Evolutionary conservation across 2,888 invertebrate genomes (phyloP).

Genomic region (Pseudolycoriella hygida): DNA sequence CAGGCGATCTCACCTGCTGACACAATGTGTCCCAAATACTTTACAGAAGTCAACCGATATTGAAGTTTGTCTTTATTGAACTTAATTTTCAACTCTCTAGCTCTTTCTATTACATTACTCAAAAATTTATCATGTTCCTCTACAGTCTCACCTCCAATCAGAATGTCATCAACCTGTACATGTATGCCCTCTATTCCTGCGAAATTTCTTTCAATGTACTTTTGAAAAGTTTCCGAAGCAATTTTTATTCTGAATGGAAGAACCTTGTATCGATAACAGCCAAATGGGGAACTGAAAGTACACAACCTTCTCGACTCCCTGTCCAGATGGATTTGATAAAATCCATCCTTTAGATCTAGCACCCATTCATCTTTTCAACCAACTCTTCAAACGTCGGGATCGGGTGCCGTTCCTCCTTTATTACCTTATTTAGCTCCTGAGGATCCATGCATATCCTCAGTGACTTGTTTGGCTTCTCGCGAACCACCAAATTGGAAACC

Average conservation of each 20-base stretch:
- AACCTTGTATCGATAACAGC: constrained; percentile 16
- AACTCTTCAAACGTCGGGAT: constrained; percentile 13
- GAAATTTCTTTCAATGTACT: too few species aligned
- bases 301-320: constrained; percentile 18
- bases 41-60: not conserved
- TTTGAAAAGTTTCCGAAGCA: constrained; percentile 20
- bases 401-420: constrained; percentile 12
- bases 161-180: constrained; percentile 7
- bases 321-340: too few species aligned
- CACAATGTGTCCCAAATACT: not conserved
- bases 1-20: not conserved
- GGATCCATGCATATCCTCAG: constrained; percentile 17
- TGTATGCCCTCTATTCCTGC: too few species aligned
- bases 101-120: not conserved
- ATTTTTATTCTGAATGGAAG: constrained; percentile 19
- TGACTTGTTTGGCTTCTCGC: constrained; percentile 10
- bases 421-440: constrained; percentile 12
- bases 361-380: constrained; percentile 11
- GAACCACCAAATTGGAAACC: not conserved
- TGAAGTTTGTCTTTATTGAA: not conserved
- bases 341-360: too few species aligned
- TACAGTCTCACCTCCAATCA: not conserved
- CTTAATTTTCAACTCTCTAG: not conserved
- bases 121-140: not conserved
- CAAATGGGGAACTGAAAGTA: too few species aligned